These are phyloP conservation scores for Apantesis nais DNA, from an alignment of 2,888 invertebrate species.

Conservation along the genomic window DNA sequence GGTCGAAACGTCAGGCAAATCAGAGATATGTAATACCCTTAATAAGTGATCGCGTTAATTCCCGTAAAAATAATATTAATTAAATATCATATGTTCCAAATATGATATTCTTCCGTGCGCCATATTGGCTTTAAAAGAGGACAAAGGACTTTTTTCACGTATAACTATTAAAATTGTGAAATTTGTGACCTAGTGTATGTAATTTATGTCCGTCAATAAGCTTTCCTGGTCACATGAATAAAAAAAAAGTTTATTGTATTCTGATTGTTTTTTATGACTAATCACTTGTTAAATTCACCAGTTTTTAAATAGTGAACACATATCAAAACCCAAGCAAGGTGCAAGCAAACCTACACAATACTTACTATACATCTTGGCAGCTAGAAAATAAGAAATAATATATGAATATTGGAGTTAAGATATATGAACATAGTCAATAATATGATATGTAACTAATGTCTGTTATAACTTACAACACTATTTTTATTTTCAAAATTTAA, in stretches of 20 bases:
- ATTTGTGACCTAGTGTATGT: too few relatives aligned
- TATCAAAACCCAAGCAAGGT: background rate
- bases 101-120: too few relatives aligned
- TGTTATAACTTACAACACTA: background rate
- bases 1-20: too few relatives aligned
- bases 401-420: conserved; percentile 13
- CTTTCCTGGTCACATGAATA: too few relatives aligned
- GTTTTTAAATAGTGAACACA: background rate
- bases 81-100: too few relatives aligned
- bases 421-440: conserved; percentile 3
- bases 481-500: background rate
- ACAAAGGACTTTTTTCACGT: too few relatives aligned
- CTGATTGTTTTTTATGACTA: conserved; percentile 1
- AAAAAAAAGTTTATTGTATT: conserved; percentile 9
- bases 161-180: too few relatives aligned
- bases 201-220: too few relatives aligned
- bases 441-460: background rate
- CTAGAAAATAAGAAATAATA: conserved; percentile 63
- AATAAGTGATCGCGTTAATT: too few relatives aligned
- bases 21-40: too few relatives aligned
- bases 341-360: conserved; percentile 50
- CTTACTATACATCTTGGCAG: conserved; percentile 82
- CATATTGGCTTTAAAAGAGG: too few relatives aligned
- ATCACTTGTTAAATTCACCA: conserved; percentile 2
- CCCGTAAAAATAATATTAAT: too few relatives aligned